Evolutionary conservation across 2,113 vertebrate genomes (phyloP).

Genomic region (Leptosomus discolor): DNA sequence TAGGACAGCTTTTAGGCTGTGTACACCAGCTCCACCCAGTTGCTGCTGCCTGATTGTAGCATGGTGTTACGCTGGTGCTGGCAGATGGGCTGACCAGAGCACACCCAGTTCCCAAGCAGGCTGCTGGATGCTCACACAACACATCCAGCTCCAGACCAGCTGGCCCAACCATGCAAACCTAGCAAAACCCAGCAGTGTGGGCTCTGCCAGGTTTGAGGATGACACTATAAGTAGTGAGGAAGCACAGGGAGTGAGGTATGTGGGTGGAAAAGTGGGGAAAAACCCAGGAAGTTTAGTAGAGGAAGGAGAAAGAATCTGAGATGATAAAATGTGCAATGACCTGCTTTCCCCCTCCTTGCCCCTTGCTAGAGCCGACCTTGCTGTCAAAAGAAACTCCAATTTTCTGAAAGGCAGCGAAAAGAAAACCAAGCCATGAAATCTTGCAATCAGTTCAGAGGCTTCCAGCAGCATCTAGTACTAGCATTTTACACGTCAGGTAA

Average conservation of each 20-base stretch:
- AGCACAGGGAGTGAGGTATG: not conserved
- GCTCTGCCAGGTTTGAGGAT: not conserved
- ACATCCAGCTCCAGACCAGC: not conserved
- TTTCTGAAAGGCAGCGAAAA: not conserved
- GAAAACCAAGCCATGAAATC: not conserved
- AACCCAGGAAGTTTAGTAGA: not conserved
- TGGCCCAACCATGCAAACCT: not conserved
- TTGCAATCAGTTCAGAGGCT: not conserved
- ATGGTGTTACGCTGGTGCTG: fast-evolving
- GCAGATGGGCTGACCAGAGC: not conserved
- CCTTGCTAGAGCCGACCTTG: not conserved
- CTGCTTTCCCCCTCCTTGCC: too few species aligned
- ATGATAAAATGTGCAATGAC: not conserved
- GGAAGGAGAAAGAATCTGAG: not conserved
- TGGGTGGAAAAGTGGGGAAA: not conserved
- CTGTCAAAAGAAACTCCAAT: not conserved
- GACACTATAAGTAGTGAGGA: not conserved
- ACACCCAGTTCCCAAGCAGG: not conserved
- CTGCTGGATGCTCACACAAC: not conserved
- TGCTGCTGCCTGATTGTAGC: not conserved
- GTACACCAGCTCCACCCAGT: not conserved
- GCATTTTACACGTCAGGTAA: not conserved
- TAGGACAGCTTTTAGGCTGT: not conserved
- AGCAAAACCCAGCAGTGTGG: fast-evolving
- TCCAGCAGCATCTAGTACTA: not conserved